These are phyloP conservation scores for Corvus cornix DNA, from an alignment of 2,113 vertebrate species.

Conservation along the genomic window DNA sequence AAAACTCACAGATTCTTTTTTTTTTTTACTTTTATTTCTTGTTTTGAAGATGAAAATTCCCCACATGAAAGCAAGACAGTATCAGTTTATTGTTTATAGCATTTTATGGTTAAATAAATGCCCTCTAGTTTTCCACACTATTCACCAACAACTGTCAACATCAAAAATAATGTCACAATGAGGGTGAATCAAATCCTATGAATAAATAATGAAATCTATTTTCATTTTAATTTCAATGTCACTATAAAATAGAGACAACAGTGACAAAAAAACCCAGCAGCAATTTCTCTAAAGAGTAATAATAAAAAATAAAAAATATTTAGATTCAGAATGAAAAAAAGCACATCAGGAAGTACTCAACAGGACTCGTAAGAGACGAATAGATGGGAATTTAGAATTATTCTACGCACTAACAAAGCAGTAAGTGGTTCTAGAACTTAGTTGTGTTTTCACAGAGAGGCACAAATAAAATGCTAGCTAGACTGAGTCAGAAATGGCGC, in stretches of 20 bases:
- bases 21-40: background rate
- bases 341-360: background rate
- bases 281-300: slow-evolving; percentile 20
- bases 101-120: slow-evolving; percentile 54
- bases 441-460: background rate
- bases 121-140: slow-evolving; percentile 2
- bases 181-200: slow-evolving; percentile 46
- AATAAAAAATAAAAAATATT: slow-evolving; percentile 46
- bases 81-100: slow-evolving; percentile 28
- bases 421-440: background rate
- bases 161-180: slow-evolving; percentile 37
- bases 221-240: slow-evolving; percentile 35
- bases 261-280: background rate
- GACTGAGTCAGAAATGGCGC: background rate
- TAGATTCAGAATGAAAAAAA: background rate
- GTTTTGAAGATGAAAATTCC: background rate
- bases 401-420: background rate
- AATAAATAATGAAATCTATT: slow-evolving; percentile 59
- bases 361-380: background rate
- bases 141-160: slow-evolving; percentile 37
- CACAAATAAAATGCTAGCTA: background rate
- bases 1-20: background rate
- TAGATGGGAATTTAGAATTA: background rate
- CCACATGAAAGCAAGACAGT: background rate
- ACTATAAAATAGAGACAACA: background rate